Conservation (phyloP, 2,888 invertebrate species). For the Drosophila histrio region DNA sequence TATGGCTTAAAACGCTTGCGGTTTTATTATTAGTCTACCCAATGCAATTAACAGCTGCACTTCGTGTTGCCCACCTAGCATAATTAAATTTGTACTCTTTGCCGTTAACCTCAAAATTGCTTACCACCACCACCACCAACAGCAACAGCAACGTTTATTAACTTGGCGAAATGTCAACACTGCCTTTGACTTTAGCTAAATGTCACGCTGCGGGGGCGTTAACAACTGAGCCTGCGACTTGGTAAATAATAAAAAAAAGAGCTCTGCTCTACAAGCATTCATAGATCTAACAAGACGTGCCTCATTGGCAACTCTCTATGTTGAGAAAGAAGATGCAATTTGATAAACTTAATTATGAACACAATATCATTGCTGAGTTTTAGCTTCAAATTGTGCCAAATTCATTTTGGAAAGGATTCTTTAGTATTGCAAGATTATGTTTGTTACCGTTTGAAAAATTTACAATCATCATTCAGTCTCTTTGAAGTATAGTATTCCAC, state of each 20-base stretch:
- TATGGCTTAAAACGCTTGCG: conserved; percentile 36
- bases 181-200: conserved; percentile 37
- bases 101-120: conserved; percentile 48
- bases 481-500: too few relatives aligned
- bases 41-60: conserved; percentile 52
- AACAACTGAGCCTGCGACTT: background rate
- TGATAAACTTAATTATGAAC: background rate
- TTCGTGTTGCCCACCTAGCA: conserved; percentile 44
- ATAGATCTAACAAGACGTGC: background rate
- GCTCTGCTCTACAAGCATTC: background rate
- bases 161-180: conserved; percentile 53
- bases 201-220: conserved; percentile 46
- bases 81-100: conserved; percentile 69
- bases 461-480: too few relatives aligned
- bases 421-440: background rate
- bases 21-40: conserved; percentile 44
- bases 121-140: too few relatives aligned
- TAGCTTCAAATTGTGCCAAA: background rate
- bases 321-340: background rate
- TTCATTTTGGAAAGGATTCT: background rate
- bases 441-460: too few relatives aligned
- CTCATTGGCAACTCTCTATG: background rate
- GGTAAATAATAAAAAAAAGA: background rate
- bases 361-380: background rate
- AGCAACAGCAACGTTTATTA: conserved; percentile 46